Base-by-base conservation (phyloP, 2,797 vertebrate genomes). In the Pelodytes ibericus region DNA sequence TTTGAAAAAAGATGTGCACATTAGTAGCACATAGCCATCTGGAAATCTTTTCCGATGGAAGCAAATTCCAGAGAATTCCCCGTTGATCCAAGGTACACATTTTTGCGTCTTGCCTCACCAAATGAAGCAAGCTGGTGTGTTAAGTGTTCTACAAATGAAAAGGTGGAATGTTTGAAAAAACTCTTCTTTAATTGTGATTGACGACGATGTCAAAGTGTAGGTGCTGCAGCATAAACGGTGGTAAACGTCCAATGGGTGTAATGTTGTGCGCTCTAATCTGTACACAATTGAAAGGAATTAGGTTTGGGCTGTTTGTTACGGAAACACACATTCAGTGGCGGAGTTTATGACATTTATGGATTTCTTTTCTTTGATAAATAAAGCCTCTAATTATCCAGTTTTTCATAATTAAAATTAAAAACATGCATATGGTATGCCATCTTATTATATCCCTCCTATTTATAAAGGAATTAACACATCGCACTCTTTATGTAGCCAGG, bases 61-160 rank as follows among this genome's bases (percentile, higher is more conserved):
- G 82, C 71, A 81, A 86, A 90, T 82, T 69, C 86, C 88, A 75
- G 68, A 29, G 31, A 87, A 86, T 79, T 83, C 86, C 87, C 88
- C 76, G 2, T 18, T 72, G 85, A 75, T 33, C n/a, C 39, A 2
- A 29, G 72, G 80, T 77, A 82, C 2, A 80, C 72, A 0, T 39
- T 36, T 82, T n/a, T 71, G 73, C 77, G 41, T 66, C 83, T 84
- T 47, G 7, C 18, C 13, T 49, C 20, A 51, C 9, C 63, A 44
- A 66, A 74, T 73, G 70, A 15, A 36, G 63, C 56, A 6, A 74
- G 77, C 58, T 20, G 57, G 72, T 80, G 82, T 58, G 76, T 60
- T 81, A 78, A 66, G 33, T 57, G 20, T 31, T 82, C 71, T 80
- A 0, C 1, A 4, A 18, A 16, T 1, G 74, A 41, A 62, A 63